Evolutionary conservation across 2,113 vertebrate genomes (phyloP).

Genomic region (Pycnonotus jocosus): DNA sequence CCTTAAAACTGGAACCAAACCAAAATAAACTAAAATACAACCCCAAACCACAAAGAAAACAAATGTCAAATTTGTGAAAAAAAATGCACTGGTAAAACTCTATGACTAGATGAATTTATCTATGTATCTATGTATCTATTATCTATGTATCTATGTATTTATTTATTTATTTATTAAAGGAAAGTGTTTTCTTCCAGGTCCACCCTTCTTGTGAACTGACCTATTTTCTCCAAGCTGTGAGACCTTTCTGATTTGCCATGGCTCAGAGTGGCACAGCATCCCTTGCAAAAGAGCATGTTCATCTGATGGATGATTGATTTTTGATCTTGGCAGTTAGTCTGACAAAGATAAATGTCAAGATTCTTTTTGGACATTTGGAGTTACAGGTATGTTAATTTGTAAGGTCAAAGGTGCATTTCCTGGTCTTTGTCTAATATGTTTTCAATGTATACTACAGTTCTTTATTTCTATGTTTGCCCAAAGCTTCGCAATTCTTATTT

Average conservation of each 20-base stretch:
- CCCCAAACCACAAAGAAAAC: not conserved
- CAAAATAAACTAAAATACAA: not conserved
- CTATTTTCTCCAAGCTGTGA: not conserved
- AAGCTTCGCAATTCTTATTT: not conserved
- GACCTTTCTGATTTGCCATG: not conserved
- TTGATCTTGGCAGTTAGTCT: not conserved
- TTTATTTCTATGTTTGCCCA: not conserved
- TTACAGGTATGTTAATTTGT: not conserved
- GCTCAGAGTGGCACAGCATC: not conserved
- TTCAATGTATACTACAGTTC: not conserved
- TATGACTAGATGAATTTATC: not conserved
- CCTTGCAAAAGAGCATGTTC: not conserved
- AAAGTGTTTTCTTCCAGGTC: not conserved
- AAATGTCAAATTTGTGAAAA: not conserved
- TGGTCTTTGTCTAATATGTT: not conserved
- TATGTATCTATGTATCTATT: not conserved
- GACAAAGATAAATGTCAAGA: not conserved
- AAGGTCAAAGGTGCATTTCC: not conserved
- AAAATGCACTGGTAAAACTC: not conserved
- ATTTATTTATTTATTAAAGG: not conserved
- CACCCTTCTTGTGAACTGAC: not conserved
- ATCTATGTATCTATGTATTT: accelerated
- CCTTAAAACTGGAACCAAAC: not conserved
- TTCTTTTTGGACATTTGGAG: not conserved
- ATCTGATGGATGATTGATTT: not conserved